Percentiles rank a stretch among this genome's conserved stretches.
Evolutionary conservation across 2,888 invertebrate species (phyloP).

Genomic region (Tenthredo amoena): DNA sequence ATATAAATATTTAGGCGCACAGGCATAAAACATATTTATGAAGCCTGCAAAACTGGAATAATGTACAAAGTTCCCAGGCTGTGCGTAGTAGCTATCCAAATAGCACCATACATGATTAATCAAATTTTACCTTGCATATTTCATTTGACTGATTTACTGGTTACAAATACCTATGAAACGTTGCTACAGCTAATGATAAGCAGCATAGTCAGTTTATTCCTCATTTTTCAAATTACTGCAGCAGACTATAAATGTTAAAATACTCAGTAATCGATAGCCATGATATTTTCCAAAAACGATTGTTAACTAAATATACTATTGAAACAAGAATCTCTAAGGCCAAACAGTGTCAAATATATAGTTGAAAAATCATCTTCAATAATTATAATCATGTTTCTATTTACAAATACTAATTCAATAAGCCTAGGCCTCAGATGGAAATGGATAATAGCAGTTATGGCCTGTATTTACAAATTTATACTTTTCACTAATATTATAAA

Average conservation of each 20-base stretch:
- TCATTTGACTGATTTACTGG: neutral
- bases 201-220: neutral
- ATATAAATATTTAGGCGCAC: slow-evolving; percentile 3
- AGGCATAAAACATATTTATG: slow-evolving; percentile 8
- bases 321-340: neutral
- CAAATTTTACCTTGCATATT: neutral
- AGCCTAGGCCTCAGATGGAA: neutral
- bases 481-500: neutral
- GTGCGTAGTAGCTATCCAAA: slow-evolving; percentile 6
- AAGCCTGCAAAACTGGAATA: neutral
- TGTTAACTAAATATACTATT: neutral
- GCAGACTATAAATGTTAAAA: neutral
- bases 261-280: slow-evolving; percentile 1
- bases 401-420: slow-evolving; percentile 31
- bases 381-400: neutral
- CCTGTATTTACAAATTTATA: slow-evolving; percentile 21
- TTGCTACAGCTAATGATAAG: neutral
- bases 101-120: neutral
- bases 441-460: slow-evolving; percentile 2
- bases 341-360: neutral
- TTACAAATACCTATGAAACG: neutral
- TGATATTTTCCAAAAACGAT: neutral
- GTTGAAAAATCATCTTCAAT: neutral
- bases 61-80: neutral
- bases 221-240: neutral